These are phyloP conservation scores for Ormyrus nitidulus DNA, from an alignment of 2,888 invertebrate species.

Conservation along the genomic window DNA sequence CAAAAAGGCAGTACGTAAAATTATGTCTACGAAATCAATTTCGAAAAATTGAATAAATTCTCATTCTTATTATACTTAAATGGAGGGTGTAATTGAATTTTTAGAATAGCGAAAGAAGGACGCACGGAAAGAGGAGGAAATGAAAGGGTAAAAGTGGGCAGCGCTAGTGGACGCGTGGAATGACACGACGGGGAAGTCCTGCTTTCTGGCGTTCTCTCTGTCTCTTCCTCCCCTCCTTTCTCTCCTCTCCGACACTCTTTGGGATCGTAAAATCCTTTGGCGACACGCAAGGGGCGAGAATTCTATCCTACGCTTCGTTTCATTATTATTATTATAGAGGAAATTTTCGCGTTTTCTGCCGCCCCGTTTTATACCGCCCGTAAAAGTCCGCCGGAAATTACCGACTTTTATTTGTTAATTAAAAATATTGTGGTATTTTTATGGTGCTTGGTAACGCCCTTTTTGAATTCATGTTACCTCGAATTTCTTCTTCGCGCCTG, in stretches of 20 bases:
- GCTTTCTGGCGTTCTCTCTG: not conserved
- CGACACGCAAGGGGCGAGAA: slow-evolving; percentile 8
- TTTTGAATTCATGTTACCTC: not conserved
- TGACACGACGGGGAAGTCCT: slow-evolving; percentile 19
- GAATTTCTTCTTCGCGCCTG: too few relatives aligned
- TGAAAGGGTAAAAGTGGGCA: not conserved
- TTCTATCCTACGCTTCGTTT: slow-evolving; percentile 34
- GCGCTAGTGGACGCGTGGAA: not conserved
- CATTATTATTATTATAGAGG: slow-evolving; percentile 35
- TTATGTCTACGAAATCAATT: too few relatives aligned
- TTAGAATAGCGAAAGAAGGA: too few relatives aligned
- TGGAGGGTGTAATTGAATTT: too few relatives aligned
- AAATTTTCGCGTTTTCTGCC: slow-evolving; percentile 17
- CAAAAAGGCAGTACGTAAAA: not conserved
- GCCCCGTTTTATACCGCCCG: slow-evolving; percentile 9
- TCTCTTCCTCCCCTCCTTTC: not conserved
- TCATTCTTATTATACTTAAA: too few relatives aligned
- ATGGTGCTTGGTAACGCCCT: not conserved
- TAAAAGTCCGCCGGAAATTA: slow-evolving; percentile 21
- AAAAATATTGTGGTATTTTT: slow-evolving; percentile 17
- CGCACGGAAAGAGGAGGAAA: too few relatives aligned
- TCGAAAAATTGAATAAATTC: too few relatives aligned
- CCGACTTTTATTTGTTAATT: slow-evolving; percentile 41
- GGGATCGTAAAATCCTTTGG: slow-evolving; percentile 38
- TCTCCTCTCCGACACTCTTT: not conserved